Conservation (phyloP, 2,888 invertebrate genomes). For the Ctenicera cuprea region DNA sequence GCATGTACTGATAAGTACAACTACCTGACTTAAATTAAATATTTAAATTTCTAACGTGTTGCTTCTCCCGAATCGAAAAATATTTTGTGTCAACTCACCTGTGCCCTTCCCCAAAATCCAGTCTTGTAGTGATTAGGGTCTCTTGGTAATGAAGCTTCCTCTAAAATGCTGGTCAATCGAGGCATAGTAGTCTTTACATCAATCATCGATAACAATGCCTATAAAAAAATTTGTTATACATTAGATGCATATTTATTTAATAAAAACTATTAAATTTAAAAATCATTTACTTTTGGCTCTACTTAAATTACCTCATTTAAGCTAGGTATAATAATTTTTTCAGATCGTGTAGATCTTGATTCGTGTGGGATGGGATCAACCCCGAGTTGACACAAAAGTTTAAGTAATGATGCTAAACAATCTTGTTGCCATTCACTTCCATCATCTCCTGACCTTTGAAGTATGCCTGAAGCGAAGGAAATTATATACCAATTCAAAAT, state of each 20-base stretch:
- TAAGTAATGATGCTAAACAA: constrained; percentile 90
- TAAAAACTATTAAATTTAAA: neutral
- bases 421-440: constrained; percentile 97
- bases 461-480: constrained; percentile 73
- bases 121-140: constrained; percentile 92
- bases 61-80: no score
- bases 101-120: constrained; percentile 94
- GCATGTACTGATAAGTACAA: no score
- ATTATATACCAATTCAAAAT: neutral
- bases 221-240: constrained; percentile 57
- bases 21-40: no score
- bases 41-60: no score
- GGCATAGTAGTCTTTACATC: constrained; percentile 88
- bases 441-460: constrained; percentile 83
- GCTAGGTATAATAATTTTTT: constrained; percentile 82
- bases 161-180: constrained; percentile 89
- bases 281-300: constrained; percentile 20
- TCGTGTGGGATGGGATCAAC: constrained; percentile 76
- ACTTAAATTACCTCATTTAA: constrained; percentile 78
- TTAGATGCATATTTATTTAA: neutral
- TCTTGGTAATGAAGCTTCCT: constrained; percentile 88
- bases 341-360: constrained; percentile 70
- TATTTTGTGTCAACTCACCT: constrained; percentile 73
- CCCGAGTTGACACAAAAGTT: constrained; percentile 90
- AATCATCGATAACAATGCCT: constrained; percentile 88